Evolutionary conservation across 2,888 invertebrate genomes (phyloP).

Genomic region (Pachycephus smyrnensis): DNA sequence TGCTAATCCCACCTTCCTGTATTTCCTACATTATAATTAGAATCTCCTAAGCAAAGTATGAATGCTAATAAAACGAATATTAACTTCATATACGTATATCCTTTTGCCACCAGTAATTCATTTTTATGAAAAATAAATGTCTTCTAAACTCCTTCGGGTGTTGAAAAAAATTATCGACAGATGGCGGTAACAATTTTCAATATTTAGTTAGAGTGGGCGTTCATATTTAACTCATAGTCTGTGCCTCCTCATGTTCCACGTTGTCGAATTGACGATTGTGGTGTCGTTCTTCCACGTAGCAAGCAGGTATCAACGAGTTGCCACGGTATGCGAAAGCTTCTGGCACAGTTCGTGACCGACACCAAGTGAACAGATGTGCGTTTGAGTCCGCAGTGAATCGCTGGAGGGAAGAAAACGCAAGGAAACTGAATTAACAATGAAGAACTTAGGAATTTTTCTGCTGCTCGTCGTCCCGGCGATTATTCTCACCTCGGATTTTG

Average conservation of each 20-base stretch:
- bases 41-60: background rate
- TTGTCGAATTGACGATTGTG: constrained; percentile 53
- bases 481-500: constrained; percentile 77
- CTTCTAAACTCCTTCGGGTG: background rate
- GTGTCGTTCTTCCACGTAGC: constrained; percentile 56
- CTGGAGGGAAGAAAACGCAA: background rate
- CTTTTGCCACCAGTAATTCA: background rate
- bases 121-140: background rate
- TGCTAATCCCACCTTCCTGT: background rate
- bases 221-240: background rate
- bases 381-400: constrained; percentile 25
- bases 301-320: constrained; percentile 39
- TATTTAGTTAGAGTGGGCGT: background rate
- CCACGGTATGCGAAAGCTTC: constrained; percentile 38
- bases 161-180: background rate
- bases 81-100: background rate
- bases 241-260: constrained; percentile 46
- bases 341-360: constrained; percentile 29
- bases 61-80: background rate
- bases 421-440: constrained; percentile 70
- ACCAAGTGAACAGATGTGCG: constrained; percentile 24
- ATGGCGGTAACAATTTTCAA: background rate
- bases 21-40: background rate
- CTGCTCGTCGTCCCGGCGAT: constrained; percentile 79
- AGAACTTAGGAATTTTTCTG: constrained; percentile 74